These are phyloP conservation scores for Microctenopoma lineatum DNA, from an alignment of 2,797 vertebrate genomes.

Conservation along the genomic window DNA sequence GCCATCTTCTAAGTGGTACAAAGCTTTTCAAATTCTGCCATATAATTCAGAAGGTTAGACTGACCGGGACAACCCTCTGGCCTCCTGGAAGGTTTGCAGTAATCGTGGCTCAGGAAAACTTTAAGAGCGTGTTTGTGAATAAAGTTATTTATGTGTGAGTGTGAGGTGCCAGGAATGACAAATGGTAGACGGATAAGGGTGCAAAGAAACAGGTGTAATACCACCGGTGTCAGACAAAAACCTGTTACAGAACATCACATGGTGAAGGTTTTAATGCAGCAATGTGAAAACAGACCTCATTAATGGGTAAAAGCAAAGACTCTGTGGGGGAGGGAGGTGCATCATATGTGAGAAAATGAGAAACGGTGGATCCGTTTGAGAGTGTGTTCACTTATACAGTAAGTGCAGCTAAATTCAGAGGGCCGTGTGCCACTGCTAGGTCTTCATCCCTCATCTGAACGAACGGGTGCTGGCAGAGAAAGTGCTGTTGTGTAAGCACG, in stretches of 20 bases:
- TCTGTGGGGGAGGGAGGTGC: slow-evolving; percentile 12
- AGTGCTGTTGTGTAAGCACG: slow-evolving; percentile 30
- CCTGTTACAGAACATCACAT: slow-evolving; percentile 11
- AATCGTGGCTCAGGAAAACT: neutral
- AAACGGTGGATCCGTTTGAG: slow-evolving; percentile 10
- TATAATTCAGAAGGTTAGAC: slow-evolving; percentile 8
- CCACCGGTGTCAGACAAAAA: slow-evolving; percentile 1
- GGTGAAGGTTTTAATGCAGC: slow-evolving; percentile 19
- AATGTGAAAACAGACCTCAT: neutral
- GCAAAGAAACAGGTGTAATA: neutral
- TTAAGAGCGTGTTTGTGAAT: slow-evolving; percentile 9
- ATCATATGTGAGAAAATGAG: slow-evolving; percentile 24
- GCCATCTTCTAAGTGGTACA: slow-evolving; percentile 1
- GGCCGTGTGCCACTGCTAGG: slow-evolving; percentile 30
- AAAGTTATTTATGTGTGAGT: neutral
- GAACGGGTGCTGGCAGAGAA: slow-evolving; percentile 28
- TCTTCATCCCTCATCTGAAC: slow-evolving; percentile 64
- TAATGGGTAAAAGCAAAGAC: neutral
- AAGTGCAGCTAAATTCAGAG: slow-evolving; percentile 60
- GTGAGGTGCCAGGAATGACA: slow-evolving; percentile 15
- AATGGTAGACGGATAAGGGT: slow-evolving; percentile 5
- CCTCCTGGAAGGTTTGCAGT: slow-evolving; percentile 34
- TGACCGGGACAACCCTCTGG: slow-evolving; percentile 10
- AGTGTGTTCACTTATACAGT: slow-evolving; percentile 2
- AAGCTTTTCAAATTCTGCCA: slow-evolving; percentile 11